These are phyloP conservation scores for Macrobrachium nipponense DNA, from an alignment of 1,140 invertebrate genomes.

Conservation along the genomic window DNA sequence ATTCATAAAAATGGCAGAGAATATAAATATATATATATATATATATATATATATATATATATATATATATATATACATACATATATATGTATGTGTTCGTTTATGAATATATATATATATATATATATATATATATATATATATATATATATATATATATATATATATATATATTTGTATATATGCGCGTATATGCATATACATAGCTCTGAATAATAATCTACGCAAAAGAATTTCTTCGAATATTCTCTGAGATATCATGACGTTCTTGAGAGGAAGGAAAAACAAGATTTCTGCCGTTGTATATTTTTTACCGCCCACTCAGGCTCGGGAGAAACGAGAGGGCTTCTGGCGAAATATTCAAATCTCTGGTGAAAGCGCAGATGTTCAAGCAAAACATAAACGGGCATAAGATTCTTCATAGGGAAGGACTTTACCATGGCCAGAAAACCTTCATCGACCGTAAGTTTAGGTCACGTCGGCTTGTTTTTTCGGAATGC, in stretches of 20 bases:
- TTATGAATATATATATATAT: not conserved
- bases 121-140: conserved; percentile 8
- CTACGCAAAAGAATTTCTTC: not conserved
- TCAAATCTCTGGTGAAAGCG: no score
- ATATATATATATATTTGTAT: conserved; percentile 12
- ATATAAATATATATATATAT: not conserved
- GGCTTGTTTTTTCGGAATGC: no score
- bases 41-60: not conserved
- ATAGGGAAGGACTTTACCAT: no score
- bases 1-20: no score
- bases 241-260: no score
- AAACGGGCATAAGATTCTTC: no score
- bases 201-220: not conserved
- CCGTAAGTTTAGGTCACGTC: no score
- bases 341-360: no score
- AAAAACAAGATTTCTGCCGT: not conserved
- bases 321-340: no score
- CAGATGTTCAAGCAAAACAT: no score
- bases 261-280: not conserved
- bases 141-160: conserved; percentile 18
- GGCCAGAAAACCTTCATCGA: no score
- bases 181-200: not conserved
- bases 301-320: no score
- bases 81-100: not conserved
- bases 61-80: conserved; percentile 14